Percentiles rank a stretch among this genome's conserved stretches.
phyloP scores from a whole-genome alignment of 2,888 invertebrate genomes.

The Unio delphinus region DNA sequence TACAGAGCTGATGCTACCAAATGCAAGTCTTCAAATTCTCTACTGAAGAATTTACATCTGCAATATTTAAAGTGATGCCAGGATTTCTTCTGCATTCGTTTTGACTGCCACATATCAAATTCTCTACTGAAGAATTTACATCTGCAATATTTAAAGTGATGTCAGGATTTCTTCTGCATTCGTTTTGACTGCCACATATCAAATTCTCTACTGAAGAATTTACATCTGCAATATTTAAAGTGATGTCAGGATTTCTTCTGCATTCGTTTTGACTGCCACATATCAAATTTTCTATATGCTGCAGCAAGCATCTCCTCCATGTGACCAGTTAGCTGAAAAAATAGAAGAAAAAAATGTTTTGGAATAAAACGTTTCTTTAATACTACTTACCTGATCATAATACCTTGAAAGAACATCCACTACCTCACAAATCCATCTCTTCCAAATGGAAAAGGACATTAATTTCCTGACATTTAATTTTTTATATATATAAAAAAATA shows the following conservation, averaged over 20 bases:
- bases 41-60: no score
- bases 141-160: no score
- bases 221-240: no score
- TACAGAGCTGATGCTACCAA: background rate
- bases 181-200: slow-evolving; percentile 80
- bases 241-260: slow-evolving; percentile 40
- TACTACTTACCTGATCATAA: no score
- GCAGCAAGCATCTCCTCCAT: slow-evolving; percentile 89
- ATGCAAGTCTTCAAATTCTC: background rate
- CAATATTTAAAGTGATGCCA: no score
- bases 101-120: no score
- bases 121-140: no score
- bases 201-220: no score
- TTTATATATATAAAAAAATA: background rate
- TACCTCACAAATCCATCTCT: background rate
- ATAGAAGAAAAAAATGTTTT: slow-evolving; percentile 13
- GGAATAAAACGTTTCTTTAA: no score
- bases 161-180: slow-evolving; percentile 44
- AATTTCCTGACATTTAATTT: no score
- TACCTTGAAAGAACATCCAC: no score
- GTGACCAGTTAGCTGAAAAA: slow-evolving; percentile 75
- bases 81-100: no score
- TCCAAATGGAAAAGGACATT: background rate
- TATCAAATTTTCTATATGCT: slow-evolving; percentile 87
- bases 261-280: slow-evolving; percentile 79